Evolutionary conservation across 2,113 vertebrate genomes (phyloP), one percentile per base, ranked within the genome.

Genomic region (Echinops telfairi): DNA sequence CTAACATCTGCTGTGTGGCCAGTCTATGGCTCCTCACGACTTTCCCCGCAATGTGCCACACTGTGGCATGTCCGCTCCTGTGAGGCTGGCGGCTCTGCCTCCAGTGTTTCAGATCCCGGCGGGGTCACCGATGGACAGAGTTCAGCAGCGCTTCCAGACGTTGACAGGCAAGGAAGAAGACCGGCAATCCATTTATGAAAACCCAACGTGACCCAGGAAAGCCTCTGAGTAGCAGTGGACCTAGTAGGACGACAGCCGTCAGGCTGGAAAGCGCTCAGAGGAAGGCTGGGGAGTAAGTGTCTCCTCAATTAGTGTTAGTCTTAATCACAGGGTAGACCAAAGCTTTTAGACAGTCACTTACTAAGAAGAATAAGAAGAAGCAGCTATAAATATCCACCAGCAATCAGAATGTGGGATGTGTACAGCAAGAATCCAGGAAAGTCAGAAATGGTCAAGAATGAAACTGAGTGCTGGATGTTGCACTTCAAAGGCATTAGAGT

Each of bases 1-100:
- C 33, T 83, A 40, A 88, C 82, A 97, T 95, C 96, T 96, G 90
- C 97, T 97, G 97, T 71, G 47, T 95, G 83, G 89, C 96, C 89
- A 92, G 86, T 95, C 73, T 94, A 23, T 96, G 96, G 97, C 96
- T 97, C 96, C 43, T 31, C 14, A n/a, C 31, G 14, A 70, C 68
- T n/a, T n/a, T 10, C n/a, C 14, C 31, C 29, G 31, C 29, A 70
- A 14, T 14, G 15, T 71, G 68, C 33, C 31, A 6, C 17, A 71
- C n/a, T 16, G 31, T n/a, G 31, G n/a, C 68, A 31, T 71, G n/a
- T 33, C 15, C 4, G 31, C 6, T 19, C 31, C 31, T 71, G 68
- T 70, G 68, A 71, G 16, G 12, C n/a, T 71, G 31, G 68, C n/a
- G 29, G 31, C 8, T n/a, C 31, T 33, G 31, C 31, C 31, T 17